phyloP scores from a whole-genome alignment of 2,888 invertebrate genomes.

The Hydroisotoma schaefferi region DNA sequence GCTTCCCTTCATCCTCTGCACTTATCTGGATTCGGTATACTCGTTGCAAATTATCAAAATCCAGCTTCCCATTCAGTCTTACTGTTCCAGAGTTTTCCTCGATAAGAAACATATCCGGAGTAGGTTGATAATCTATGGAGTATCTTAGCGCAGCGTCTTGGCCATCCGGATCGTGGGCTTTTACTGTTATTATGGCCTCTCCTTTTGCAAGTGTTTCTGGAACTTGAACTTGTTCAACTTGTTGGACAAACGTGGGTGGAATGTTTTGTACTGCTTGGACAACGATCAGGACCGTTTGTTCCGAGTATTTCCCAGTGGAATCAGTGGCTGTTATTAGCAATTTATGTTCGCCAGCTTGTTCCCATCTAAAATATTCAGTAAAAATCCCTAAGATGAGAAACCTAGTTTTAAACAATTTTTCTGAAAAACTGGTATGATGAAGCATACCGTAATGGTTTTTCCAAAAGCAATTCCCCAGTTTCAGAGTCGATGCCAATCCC shows the following conservation, averaged over 20 bases:
- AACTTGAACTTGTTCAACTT: conserved; percentile 37
- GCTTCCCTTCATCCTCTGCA: conserved; percentile 67
- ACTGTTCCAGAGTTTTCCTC: conserved; percentile 65
- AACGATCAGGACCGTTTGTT: conserved; percentile 43
- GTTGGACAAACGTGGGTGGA: conserved; percentile 41
- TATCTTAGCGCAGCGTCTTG: conserved; percentile 44
- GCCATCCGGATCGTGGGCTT: conserved; percentile 47
- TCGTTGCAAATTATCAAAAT: conserved; percentile 67
- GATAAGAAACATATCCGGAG: conserved; percentile 54
- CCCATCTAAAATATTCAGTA: conserved; percentile 35
- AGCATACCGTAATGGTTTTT: conserved; percentile 59
- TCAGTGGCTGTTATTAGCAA: conserved; percentile 43
- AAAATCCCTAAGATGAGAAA: background rate
- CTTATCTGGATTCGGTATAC: conserved; percentile 67
- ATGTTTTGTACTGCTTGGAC: conserved; percentile 47
- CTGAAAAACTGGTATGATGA: background rate
- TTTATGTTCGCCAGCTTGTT: conserved; percentile 44
- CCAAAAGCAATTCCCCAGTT: conserved; percentile 67
- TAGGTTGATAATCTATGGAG: conserved; percentile 52
- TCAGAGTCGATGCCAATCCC: conserved; percentile 61
- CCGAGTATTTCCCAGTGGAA: conserved; percentile 37
- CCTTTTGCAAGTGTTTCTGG: conserved; percentile 39
- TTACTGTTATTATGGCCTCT: conserved; percentile 33
- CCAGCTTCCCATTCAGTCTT: conserved; percentile 67
- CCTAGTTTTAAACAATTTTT: conserved; percentile 1